Percentiles rank a stretch among this genome's conserved stretches.
Conservation (phyloP, 2,113 vertebrate genomes). For the Micronycteris hirsuta region DNA sequence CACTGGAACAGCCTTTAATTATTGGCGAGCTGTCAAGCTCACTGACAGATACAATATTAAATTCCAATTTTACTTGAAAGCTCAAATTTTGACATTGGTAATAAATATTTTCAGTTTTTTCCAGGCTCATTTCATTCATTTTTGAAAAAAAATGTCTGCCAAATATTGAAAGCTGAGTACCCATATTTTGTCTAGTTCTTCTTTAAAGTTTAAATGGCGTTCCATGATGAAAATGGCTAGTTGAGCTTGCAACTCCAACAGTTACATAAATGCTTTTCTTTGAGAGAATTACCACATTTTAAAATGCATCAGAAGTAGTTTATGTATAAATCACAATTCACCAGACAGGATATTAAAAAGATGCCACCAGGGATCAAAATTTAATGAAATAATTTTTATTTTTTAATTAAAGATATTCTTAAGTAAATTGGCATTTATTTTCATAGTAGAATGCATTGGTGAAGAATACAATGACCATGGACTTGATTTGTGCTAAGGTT, state of each 20-base stretch:
- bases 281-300: not conserved
- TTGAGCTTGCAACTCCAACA: conserved; percentile 1
- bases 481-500: not conserved
- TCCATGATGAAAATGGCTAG: not conserved
- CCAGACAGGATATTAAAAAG: not conserved
- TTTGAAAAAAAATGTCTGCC: conserved; percentile 16
- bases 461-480: not conserved
- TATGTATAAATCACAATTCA: not conserved
- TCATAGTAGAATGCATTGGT: not conserved
- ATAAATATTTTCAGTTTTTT: conserved; percentile 38
- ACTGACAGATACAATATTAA: not conserved
- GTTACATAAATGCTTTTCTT: not conserved
- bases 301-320: not conserved
- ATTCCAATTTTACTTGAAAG: conserved; percentile 39
- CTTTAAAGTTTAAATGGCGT: not conserved
- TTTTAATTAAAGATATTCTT: not conserved
- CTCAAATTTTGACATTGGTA: conserved; percentile 25
- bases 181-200: not conserved
- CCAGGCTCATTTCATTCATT: not conserved
- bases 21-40: not conserved
- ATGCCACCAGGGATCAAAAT: not conserved
- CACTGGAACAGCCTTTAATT: not conserved
- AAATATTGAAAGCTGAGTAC: not conserved
- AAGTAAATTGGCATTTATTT: not conserved
- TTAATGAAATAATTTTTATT: conserved; percentile 7